A percentile compares a stretch with the other conserved stretches of the same genome.
Evolutionary conservation across 2,797 vertebrate species (phyloP).

Genomic region (Microctenopoma lineatum): DNA sequence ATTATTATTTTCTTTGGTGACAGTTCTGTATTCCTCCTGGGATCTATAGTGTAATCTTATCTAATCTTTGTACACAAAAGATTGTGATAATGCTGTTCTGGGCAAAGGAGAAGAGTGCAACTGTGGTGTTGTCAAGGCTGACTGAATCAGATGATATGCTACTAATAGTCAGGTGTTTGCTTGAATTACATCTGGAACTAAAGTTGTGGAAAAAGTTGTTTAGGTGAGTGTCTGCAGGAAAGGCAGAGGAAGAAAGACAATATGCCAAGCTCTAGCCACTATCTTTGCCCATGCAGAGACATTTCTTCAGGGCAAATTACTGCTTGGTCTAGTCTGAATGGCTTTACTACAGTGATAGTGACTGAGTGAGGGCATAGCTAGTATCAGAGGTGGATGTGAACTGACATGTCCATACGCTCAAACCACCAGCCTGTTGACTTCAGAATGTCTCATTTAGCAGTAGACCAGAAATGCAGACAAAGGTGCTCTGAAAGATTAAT

Average conservation of each 20-base stretch:
- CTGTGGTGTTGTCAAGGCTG: slow-evolving; percentile 52
- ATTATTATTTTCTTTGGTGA: too few relatives aligned
- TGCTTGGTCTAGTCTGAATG: slow-evolving; percentile 58
- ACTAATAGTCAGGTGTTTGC: slow-evolving; percentile 61
- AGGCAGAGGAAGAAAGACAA: slow-evolving; percentile 47
- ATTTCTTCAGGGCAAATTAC: slow-evolving; percentile 58
- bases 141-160: slow-evolving; percentile 50
- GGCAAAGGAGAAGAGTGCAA: slow-evolving; percentile 6
- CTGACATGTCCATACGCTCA: slow-evolving; percentile 62
- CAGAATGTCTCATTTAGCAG: slow-evolving; percentile 70
- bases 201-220: slow-evolving; percentile 49
- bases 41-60: neutral
- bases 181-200: slow-evolving; percentile 56
- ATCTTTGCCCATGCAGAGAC: slow-evolving; percentile 57
- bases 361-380: slow-evolving; percentile 61
- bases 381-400: slow-evolving; percentile 63
- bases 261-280: slow-evolving; percentile 49
- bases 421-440: slow-evolving; percentile 67
- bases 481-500: slow-evolving; percentile 59
- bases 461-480: slow-evolving; percentile 70
- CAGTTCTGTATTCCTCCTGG: too few relatives aligned
- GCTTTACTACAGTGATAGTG: slow-evolving; percentile 55
- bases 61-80: neutral
- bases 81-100: slow-evolving; percentile 15
- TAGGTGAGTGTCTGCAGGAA: slow-evolving; percentile 37